Evolutionary conservation across 2,113 vertebrate species (phyloP), one percentile per base, ranked within the genome.

Genomic region (Electrona antarctica): DNA sequence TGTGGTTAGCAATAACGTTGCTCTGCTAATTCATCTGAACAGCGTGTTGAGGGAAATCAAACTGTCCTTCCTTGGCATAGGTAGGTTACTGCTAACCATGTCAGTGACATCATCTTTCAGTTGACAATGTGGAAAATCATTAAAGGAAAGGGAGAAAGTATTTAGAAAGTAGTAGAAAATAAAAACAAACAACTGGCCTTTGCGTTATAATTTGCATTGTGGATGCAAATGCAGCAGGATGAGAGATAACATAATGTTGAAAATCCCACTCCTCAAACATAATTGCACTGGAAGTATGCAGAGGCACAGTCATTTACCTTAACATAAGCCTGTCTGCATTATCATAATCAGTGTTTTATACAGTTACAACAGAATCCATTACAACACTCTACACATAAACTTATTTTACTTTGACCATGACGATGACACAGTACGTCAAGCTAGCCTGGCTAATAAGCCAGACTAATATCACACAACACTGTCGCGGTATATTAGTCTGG

Each of bases 271-370:
- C 11, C 46, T 78, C 49, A 78, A 76, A 21, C 21, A 21, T 77
- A 77, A 77, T 81, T 79, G 56, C 46, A n/a, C 12, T 15, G 63
- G 45, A 64, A 68, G 54, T 45, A 55, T 77, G 76, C 29, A 41
- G 47, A 51, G 11, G 33, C 49, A 8, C 52, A 56, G 69, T 60
- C 13, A 47, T 33, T 48, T n/a, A 21, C 59, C 60, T 69, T 7
- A 33, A 77, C 81, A 88, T 82, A 74, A 76, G 68, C 9, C 49
- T 1, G 55, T 52, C 9, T 8, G 11, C 50, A 61, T 66, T 68
- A 77, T 78, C 74, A 73, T 54, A 71, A 33, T 60, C 64, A 62
- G 64, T 64, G 66, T 48, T 64, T 67, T 64, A n/a, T 41, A 75
- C 78, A 33, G 29, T 33, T 33, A 33, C 29, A 74, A 50, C 14